A percentile compares a stretch with the other conserved stretches of the same genome.
Conservation (phyloP, 2,113 vertebrate genomes). For the cattle (Bos taurus) region DNA sequence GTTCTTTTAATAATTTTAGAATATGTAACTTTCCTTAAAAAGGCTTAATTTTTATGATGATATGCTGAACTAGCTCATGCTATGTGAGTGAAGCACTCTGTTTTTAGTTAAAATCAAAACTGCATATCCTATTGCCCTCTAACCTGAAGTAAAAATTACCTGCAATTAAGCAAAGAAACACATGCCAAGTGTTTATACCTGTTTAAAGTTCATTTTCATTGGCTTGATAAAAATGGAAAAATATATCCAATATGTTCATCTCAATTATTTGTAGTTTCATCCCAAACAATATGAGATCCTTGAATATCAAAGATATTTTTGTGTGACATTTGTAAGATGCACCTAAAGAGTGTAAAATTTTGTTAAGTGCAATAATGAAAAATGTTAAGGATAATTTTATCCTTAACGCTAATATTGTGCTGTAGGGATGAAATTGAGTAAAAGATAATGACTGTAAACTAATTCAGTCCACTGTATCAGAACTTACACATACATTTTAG, state of each 20-base stretch:
- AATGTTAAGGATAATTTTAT: constrained; percentile 23
- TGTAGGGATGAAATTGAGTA: neutral
- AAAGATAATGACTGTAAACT: neutral
- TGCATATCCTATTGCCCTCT: neutral
- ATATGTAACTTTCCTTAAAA: neutral
- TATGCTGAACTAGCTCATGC: neutral
- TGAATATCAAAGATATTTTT: constrained; percentile 24
- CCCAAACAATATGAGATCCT: neutral
- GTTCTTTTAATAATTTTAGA: constrained; percentile 32
- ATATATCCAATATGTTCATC: neutral
- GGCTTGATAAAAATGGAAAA: constrained; percentile 20
- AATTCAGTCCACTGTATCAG: neutral
- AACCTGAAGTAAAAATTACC: neutral
- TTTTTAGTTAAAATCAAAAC: constrained; percentile 31
- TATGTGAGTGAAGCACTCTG: neutral
- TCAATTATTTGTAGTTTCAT: neutral
- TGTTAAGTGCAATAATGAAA: neutral
- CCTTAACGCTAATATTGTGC: neutral
- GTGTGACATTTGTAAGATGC: neutral
- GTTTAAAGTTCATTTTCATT: constrained; percentile 30
- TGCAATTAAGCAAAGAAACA: constrained; percentile 14
- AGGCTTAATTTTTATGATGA: neutral
- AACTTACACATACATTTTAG: neutral
- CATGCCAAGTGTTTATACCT: neutral
- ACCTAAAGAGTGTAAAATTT: constrained; percentile 9